These are phyloP conservation scores for Zootoca vivipara DNA, from an alignment of 2,113 vertebrate genomes.

Conservation along the genomic window DNA sequence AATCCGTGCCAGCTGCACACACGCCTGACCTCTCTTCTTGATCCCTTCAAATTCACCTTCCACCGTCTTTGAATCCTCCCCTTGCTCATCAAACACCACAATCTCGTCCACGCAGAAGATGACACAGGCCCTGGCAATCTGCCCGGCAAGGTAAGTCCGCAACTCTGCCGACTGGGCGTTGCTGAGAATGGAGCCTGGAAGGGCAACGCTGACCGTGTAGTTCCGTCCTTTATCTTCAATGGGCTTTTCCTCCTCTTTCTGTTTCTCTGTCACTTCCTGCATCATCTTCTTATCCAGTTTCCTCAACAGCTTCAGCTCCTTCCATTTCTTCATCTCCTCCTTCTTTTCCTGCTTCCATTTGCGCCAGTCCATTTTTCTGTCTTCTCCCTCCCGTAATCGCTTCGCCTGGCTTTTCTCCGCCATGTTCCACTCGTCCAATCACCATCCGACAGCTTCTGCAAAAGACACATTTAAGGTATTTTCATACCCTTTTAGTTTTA, in stretches of 20 bases:
- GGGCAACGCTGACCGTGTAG: conserved; percentile 89
- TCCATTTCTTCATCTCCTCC: conserved; percentile 83
- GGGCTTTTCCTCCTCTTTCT: conserved; percentile 46
- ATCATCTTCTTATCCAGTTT: conserved; percentile 83
- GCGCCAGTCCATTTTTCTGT: conserved; percentile 82
- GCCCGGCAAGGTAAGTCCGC: conserved; percentile 92
- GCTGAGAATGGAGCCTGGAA: conserved; percentile 93
- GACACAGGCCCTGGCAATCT: conserved; percentile 91
- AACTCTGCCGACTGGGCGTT: conserved; percentile 95
- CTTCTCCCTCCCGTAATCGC: conserved; percentile 68
- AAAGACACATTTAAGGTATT: background rate
- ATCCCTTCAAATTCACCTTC: conserved; percentile 92
- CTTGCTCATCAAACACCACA: conserved; percentile 90
- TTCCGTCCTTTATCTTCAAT: conserved; percentile 71
- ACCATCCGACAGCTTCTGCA: no score
- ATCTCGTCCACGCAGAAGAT: conserved; percentile 94
- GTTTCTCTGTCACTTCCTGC: conserved; percentile 63
- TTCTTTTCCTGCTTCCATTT: conserved; percentile 87
- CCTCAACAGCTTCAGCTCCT: conserved; percentile 83
- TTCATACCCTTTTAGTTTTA: background rate
- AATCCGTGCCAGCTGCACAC: conserved; percentile 93
- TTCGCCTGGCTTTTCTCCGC: background rate
- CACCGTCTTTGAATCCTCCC: conserved; percentile 83
- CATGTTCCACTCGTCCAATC: background rate
- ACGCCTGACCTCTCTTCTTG: conserved; percentile 88